Percentiles rank a stretch among this genome's conserved stretches.
phyloP scores from a whole-genome alignment of 2,888 invertebrate genomes.

The Tethea ocularis region DNA sequence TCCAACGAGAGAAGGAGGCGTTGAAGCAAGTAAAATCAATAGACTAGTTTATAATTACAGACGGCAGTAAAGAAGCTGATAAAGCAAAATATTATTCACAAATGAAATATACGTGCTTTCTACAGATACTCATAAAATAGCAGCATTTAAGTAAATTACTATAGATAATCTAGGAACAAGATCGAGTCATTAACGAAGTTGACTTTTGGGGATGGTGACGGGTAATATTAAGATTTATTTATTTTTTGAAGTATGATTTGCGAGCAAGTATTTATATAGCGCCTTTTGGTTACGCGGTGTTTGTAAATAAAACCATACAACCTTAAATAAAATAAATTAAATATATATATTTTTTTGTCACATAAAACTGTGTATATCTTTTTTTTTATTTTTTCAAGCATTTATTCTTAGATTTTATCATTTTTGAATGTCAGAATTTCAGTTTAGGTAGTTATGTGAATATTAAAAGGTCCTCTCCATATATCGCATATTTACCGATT shows the following conservation, averaged over 20 bases:
- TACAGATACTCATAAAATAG: slow-evolving; percentile 53
- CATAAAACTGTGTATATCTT: no score
- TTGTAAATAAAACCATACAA: slow-evolving; percentile 16
- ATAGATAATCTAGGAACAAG: slow-evolving; percentile 12
- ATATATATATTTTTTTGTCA: no score
- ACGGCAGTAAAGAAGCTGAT: slow-evolving; percentile 51
- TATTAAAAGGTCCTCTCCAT: slow-evolving; percentile 50
- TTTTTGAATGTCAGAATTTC: slow-evolving; percentile 33
- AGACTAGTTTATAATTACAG: slow-evolving; percentile 79
- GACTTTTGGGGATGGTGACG: slow-evolving; percentile 41
- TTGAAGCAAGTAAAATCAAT: slow-evolving; percentile 78
- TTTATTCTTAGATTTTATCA: slow-evolving; percentile 26
- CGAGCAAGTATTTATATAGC: not conserved
- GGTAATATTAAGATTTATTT: slow-evolving; percentile 29
- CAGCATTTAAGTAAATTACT: slow-evolving; percentile 9
- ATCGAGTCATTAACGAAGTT: slow-evolving; percentile 31
- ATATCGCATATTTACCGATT: slow-evolving; percentile 60
- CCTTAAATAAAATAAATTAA: slow-evolving; percentile 15
- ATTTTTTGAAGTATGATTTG: not conserved
- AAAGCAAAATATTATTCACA: slow-evolving; percentile 11
- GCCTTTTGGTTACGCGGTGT: no score
- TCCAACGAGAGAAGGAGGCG: slow-evolving; percentile 56
- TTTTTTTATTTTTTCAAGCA: no score
- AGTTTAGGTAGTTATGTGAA: slow-evolving; percentile 29
- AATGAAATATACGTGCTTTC: slow-evolving; percentile 39